Conservation (phyloP, 2,113 vertebrate genomes). For the Xiphophorus hellerii region DNA sequence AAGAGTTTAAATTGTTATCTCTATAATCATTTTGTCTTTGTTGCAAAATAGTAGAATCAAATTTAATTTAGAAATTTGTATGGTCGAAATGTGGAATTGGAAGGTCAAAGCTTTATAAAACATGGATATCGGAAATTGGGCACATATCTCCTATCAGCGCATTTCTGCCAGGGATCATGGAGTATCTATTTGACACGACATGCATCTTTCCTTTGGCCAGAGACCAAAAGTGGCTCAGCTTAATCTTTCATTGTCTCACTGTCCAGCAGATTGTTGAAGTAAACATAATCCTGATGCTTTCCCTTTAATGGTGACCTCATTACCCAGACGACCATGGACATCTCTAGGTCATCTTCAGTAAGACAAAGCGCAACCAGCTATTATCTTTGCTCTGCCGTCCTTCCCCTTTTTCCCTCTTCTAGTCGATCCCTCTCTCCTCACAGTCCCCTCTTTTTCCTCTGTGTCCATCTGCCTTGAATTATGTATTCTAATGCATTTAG, state of each 20-base stretch:
- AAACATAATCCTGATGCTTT: conserved; percentile 54
- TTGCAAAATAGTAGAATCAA: background rate
- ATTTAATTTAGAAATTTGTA: background rate
- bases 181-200: background rate
- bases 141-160: background rate
- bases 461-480: conserved; percentile 39
- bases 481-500: conserved; percentile 46
- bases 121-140: background rate
- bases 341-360: conserved; percentile 54
- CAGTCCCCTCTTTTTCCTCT: conserved; percentile 5
- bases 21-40: background rate
- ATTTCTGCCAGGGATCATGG: background rate
- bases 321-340: conserved; percentile 45
- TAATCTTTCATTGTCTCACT: conserved; percentile 14
- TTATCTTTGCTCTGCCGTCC: conserved; percentile 14
- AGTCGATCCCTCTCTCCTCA: conserved; percentile 8
- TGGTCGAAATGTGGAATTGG: no score
- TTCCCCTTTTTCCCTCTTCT: conserved; percentile 12
- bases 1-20: background rate
- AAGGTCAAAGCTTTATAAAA: background rate
- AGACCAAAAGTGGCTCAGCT: background rate
- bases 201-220: background rate
- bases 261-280: conserved; percentile 46
- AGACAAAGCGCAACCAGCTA: conserved; percentile 50
- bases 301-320: conserved; percentile 58